Conservation (phyloP, 1,140 invertebrate species). For the Parapsyche elsis region DNA sequence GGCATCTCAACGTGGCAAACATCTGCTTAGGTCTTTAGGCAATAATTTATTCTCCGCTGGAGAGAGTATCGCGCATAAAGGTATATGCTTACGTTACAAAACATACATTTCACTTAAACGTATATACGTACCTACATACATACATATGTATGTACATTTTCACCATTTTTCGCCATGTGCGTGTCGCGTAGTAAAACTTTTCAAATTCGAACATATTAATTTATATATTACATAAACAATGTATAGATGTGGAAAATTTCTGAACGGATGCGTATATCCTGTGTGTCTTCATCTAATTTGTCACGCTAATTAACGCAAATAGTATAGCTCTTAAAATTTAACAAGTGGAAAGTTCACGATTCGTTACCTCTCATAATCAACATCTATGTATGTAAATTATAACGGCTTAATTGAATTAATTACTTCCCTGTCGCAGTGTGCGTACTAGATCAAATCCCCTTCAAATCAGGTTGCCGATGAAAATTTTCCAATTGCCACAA, state of each 20-base stretch:
- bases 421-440: neutral
- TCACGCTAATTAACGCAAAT: conserved; percentile 11
- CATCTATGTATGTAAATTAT: conserved; percentile 15
- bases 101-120: too few species aligned
- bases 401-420: neutral
- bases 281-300: conserved; percentile 15
- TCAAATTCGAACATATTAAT: too few species aligned
- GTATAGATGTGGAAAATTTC: neutral
- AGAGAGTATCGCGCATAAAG: neutral
- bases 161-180: too few species aligned
- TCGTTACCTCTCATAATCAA: conserved; percentile 19
- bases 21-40: conserved; percentile 23
- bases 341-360: conserved; percentile 22
- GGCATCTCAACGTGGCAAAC: conserved; percentile 2
- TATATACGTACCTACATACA: too few species aligned
- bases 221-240: neutral
- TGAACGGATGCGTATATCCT: neutral
- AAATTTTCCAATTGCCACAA: too few species aligned
- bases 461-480: too few species aligned
- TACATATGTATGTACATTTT: too few species aligned
- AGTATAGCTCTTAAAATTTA: neutral
- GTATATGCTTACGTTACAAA: too few species aligned
- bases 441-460: neutral
- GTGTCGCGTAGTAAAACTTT: too few species aligned
- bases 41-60: conserved; percentile 29